A percentile compares a stretch with the other conserved stretches of the same genome.
Conservation (phyloP, 2,113 vertebrate species). For the Scatophagus argus region DNA sequence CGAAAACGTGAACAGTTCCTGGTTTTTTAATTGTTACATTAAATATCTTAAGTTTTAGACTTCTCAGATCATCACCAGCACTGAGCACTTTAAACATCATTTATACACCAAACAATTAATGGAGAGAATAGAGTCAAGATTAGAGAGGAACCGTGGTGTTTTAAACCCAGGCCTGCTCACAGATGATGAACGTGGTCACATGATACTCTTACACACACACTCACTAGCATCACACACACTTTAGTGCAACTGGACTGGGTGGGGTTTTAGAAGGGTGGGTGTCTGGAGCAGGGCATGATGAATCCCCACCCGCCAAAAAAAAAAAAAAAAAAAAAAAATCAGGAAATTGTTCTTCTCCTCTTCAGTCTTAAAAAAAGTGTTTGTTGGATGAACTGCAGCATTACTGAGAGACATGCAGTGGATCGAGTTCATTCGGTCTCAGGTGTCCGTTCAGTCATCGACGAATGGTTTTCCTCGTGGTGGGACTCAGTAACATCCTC, state of each 20-base stretch:
- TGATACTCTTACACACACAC: slow-evolving; percentile 2
- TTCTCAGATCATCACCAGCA: no score
- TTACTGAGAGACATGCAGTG: slow-evolving; percentile 46
- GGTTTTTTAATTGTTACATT: no score
- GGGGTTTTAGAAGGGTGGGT: neutral
- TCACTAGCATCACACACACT: slow-evolving; percentile 44
- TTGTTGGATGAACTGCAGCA: slow-evolving; percentile 45
- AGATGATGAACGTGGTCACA: no score
- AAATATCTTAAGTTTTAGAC: no score
- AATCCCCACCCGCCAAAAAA: neutral
- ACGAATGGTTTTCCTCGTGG: neutral
- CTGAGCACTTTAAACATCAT: no score
- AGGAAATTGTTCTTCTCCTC: slow-evolving; percentile 35
- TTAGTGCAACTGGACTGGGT: slow-evolving; percentile 59
- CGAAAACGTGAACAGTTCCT: no score
- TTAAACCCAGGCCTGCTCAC: no score
- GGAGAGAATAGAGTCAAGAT: no score
- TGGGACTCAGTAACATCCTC: slow-evolving; percentile 2
- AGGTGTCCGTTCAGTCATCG: slow-evolving; percentile 9
- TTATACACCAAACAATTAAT: no score
- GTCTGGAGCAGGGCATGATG: neutral
- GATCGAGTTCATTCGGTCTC: slow-evolving; percentile 26
- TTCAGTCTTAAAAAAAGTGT: slow-evolving; percentile 18
- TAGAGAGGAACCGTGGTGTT: no score
- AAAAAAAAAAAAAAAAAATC: neutral